Evolutionary conservation across 2,888 invertebrate species (phyloP).

Genomic region (Torymus texanus): DNA sequence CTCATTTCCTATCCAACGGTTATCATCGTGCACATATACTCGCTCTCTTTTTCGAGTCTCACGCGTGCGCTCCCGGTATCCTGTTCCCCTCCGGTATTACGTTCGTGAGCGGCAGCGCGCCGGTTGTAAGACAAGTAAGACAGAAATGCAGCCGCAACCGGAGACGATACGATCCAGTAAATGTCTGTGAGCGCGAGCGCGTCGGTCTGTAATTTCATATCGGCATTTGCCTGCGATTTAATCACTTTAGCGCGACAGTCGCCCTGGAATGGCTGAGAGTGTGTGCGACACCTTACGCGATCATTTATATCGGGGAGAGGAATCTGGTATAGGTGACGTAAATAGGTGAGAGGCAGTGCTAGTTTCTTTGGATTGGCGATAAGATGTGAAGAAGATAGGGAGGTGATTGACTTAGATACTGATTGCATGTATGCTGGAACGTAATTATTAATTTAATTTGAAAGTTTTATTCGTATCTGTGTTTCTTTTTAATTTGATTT

Average conservation of each 20-base stretch:
- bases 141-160: slow-evolving; percentile 67
- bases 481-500: too few species aligned
- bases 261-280: too few species aligned
- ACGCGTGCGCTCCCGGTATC: slow-evolving; percentile 53
- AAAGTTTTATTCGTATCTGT: too few species aligned
- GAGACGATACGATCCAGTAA: slow-evolving; percentile 69
- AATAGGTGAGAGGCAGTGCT: neutral
- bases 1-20: neutral
- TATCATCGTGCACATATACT: too few species aligned
- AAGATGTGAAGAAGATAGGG: too few species aligned
- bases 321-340: neutral
- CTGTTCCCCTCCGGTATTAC: slow-evolving; percentile 59
- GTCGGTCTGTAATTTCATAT: slow-evolving; percentile 72
- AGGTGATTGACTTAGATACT: too few species aligned
- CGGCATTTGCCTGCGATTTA: slow-evolving; percentile 70
- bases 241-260: slow-evolving; percentile 62
- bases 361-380: too few species aligned
- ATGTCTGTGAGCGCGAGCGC: slow-evolving; percentile 58
- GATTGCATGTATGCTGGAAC: too few species aligned
- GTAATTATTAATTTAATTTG: too few species aligned
- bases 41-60: too few species aligned
- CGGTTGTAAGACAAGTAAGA: slow-evolving; percentile 67
- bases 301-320: too few species aligned
- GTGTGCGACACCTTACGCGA: too few species aligned
- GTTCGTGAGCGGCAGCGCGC: slow-evolving; percentile 51